Evolutionary conservation across 2,797 vertebrate species (phyloP), one percentile per base, ranked within the genome.

Genomic region (Pogonophryne albipinna): DNA sequence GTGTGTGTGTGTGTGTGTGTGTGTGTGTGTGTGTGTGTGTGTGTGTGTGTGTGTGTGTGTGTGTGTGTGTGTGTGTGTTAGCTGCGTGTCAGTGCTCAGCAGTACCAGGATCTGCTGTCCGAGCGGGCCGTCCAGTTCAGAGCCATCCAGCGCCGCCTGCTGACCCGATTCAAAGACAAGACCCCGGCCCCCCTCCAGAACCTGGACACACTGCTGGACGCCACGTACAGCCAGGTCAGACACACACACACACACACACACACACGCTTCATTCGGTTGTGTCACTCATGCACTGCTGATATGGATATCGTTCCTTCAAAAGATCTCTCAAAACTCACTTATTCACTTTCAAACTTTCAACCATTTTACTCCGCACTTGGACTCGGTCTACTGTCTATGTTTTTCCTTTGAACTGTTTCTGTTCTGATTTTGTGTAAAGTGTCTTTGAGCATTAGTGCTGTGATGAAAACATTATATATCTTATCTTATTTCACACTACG

Each of bases 101-200:
- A 96, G 76, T 96, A 97, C 84, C 96, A 96, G 92, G 96, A 98
- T 49, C 93, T 99, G 12, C 93, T 99, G 60, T 96, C 98, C 2
- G 97, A 98, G 93, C 95, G 96, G 73, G 98, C 98, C 0, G 88
- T 98, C 57, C 98, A 99, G 62, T 99, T 99, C 84, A 94, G 98
- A 91, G 98, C 97, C 87, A 98, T 99, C 84, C 97, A 99, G 78
- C 95, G 98, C 19, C 95, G 98, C 31, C 91, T 99, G 9, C 91
- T 99, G 85, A 97, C 96, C 27, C 96, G 97, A 34, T 99, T 99
- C 90, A 99, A 99, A 87, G 97, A 99, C 90, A 99, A 97, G 92
- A 99, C 97, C 45, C 98, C 98, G 0, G 96, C 96, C 6, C 97
- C 98, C 0, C 95, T 99, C 57, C 97, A 99, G 81, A 98, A 99